These are phyloP conservation scores for Sternarchorhynchus goeldii DNA, from an alignment of 2,797 vertebrate genomes.

Conservation along the genomic window DNA sequence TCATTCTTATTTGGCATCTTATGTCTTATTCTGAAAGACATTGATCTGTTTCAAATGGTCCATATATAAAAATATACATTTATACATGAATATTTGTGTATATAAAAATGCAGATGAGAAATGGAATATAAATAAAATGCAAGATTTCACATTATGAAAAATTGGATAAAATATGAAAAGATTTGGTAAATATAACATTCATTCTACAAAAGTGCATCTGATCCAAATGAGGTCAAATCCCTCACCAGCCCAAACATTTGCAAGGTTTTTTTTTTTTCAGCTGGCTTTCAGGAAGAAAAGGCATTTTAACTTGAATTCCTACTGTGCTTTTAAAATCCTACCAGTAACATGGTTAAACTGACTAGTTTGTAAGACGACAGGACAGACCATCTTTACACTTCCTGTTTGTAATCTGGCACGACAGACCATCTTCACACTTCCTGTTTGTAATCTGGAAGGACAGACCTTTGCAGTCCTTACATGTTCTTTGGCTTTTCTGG, in stretches of 20 bases:
- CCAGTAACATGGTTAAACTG: background rate
- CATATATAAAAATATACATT: conserved; percentile 83
- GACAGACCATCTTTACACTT: background rate
- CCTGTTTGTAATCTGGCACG: background rate
- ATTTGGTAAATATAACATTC: conserved; percentile 79
- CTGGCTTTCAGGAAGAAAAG: conserved; percentile 8
- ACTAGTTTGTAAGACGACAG: background rate
- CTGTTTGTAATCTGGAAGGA: background rate
- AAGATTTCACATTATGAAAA: conserved; percentile 85
- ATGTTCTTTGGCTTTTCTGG: conserved; percentile 12
- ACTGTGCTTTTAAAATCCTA: conserved; percentile 18
- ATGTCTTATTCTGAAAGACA: conserved; percentile 69
- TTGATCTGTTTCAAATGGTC: conserved; percentile 80
- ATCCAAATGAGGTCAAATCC: conserved; percentile 51
- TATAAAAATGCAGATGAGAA: conserved; percentile 78
- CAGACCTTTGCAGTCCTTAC: background rate
- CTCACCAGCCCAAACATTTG: conserved; percentile 2
- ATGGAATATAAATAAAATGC: conserved; percentile 88
- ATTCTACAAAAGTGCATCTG: conserved; percentile 87
- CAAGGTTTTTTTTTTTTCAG: conserved; percentile 10
- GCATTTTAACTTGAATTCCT: conserved; percentile 7
- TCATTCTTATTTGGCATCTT: conserved; percentile 53
- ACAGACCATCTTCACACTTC: conserved; percentile 1
- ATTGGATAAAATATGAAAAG: conserved; percentile 65
- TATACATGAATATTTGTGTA: conserved; percentile 85